Evolutionary conservation across 1,140 invertebrate species (phyloP).

Genomic region (Spodoptera frugiperda): DNA sequence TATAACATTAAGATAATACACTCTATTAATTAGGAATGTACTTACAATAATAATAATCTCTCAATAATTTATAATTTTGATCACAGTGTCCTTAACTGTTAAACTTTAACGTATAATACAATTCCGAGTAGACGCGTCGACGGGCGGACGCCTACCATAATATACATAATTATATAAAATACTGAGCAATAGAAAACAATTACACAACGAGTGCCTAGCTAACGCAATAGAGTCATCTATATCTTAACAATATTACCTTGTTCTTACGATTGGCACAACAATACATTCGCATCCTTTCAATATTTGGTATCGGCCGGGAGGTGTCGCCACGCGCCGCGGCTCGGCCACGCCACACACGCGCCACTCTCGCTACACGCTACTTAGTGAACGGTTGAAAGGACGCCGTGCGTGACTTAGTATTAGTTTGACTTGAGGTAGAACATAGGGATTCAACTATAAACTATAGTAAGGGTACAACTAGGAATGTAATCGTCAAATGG

Average conservation of each 20-base stretch:
- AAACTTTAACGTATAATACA: constrained; percentile 84
- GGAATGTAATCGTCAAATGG: constrained; percentile 83
- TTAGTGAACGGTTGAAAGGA: constrained; percentile 66
- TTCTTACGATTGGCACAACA: constrained; percentile 82
- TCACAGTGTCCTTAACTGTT: constrained; percentile 86
- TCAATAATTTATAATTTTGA: constrained; percentile 86
- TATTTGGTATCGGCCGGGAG: constrained; percentile 77
- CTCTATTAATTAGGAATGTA: constrained; percentile 85
- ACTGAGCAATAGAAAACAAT: constrained; percentile 85
- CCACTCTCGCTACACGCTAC: constrained; percentile 35
- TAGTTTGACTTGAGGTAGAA: constrained; percentile 84
- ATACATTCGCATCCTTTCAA: constrained; percentile 73
- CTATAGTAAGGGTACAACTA: constrained; percentile 81
- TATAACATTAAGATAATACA: constrained; percentile 79
- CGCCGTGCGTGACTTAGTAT: constrained; percentile 79
- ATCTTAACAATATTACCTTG: constrained; percentile 83
- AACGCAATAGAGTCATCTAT: constrained; percentile 78
- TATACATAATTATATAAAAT: constrained; percentile 73
- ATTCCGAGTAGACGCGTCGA: constrained; percentile 80
- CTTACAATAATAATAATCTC: constrained; percentile 85
- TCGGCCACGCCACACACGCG: constrained; percentile 33
- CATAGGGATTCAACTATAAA: constrained; percentile 79
- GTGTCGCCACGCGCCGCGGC: constrained; percentile 32
- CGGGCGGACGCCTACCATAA: constrained; percentile 65
- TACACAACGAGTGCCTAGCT: constrained; percentile 73